phyloP scores from a whole-genome alignment of 2,888 invertebrate species.

The Sepioteuthis lessoniana region DNA sequence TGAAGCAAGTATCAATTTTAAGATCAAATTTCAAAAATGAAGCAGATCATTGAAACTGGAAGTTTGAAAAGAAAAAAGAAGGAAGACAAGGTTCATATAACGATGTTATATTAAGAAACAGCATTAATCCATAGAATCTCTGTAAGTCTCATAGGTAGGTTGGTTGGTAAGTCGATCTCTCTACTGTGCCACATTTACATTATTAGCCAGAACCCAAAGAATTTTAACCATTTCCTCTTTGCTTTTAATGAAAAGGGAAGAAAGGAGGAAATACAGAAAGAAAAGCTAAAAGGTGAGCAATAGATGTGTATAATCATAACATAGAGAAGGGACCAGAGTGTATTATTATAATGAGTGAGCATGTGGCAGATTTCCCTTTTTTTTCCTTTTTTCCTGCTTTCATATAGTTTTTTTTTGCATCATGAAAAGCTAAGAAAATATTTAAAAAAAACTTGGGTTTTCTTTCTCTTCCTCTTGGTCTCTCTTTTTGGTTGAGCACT shows the following conservation, averaged over 20 bases:
- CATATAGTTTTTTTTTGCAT: conserved; percentile 13
- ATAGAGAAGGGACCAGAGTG: neutral
- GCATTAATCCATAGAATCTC: conserved; percentile 14
- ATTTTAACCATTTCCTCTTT: neutral
- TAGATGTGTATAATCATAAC: neutral
- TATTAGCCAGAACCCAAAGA: neutral
- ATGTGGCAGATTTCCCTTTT: neutral
- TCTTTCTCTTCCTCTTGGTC: neutral
- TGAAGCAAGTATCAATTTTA: neutral
- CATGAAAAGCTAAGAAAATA: conserved; percentile 33
- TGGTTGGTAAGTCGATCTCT: conserved; percentile 24
- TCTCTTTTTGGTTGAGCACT: neutral
- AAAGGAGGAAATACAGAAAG: neutral
- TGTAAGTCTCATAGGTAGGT: conserved; percentile 9
- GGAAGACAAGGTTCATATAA: conserved; percentile 23
- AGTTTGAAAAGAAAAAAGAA: neutral
- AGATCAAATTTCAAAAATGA: neutral
- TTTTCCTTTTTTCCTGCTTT: neutral
- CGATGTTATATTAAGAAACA: conserved; percentile 33
- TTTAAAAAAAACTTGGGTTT: neutral
- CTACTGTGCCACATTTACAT: neutral
- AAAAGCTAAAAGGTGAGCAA: conserved; percentile 33
- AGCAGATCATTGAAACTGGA: neutral
- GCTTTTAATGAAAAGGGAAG: neutral
- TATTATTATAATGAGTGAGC: conserved; percentile 5